Base-by-base conservation (phyloP, 2,113 vertebrate species). In the Gallinago media region DNA sequence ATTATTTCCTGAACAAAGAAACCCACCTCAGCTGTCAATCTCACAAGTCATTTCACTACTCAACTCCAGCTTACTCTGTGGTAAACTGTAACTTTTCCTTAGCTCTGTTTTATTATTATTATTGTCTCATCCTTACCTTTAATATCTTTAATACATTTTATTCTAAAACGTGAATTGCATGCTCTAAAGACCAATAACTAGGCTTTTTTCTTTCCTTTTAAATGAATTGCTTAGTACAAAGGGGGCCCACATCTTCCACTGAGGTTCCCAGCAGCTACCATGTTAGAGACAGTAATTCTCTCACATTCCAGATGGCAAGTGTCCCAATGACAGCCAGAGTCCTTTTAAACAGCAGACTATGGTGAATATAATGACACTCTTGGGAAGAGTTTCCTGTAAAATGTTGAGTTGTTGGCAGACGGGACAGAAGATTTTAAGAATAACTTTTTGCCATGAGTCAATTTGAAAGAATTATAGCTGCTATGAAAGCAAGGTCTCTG, bases 401-500 rank as follows among this genome's bases (percentile, higher is more conserved):
- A 87, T 52, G 40, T 18, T 85, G 70, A 87, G 70, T 78, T 94
- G 49, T 59, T 96, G 89, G 91, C 93, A 96, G 94, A 91, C 59
- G 36, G 81, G 81, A 92, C 83, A 91, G 63, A 82, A 94, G 70
- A 85, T 89, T 92, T 94, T 89, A 84, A 91, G 86, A 95, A 79
- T 62, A 94, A 83, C 85, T 95, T 95, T 87, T 79, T 54, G 61
- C 80, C 85, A 54, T 66, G 16, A 83, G 46, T 82, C 66, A 76
- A 70, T 88, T 82, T 93, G 71, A 62, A 95, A 67, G 3, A 93
- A 72, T 68, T 83, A 88, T 36, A 90, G 66, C 62, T 58, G 31
- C 67, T 70, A 62, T 25, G 50, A 95, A 93, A 83, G n/a, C 62
- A 92, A 88, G 38, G 17, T 80, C 54, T 83, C 79, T 55, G 19